Evolutionary conservation across 2,797 vertebrate species (phyloP), one percentile per base, ranked within the genome.

Genomic region (Chanos chanos): DNA sequence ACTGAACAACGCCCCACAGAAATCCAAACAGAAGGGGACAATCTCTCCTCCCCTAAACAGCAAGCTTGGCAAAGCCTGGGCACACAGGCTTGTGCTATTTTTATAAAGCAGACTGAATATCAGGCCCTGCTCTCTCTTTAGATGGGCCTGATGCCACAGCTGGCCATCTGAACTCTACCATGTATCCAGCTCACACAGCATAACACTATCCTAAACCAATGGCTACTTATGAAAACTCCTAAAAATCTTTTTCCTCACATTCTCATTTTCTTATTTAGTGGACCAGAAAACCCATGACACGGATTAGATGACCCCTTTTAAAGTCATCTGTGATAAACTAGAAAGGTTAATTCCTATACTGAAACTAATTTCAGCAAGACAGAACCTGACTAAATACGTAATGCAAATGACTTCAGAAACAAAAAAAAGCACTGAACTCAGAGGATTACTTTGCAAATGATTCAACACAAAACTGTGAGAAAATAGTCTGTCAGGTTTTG

Each of bases 121-220:
- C 10, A 54, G 41, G 37, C 56, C 64, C 53, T 54, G 30, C 58
- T 36, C n/a, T 25, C 56, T 55, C 28, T 12, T 13, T 58, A 50
- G 58, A 59, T 9, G 13, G 58, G 61, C 66, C 74, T 69, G 67
- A 56, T 55, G 33, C 25, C 47, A 36, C 39, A 2, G n/a, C 31
- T 71, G 76, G 24, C 66, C 71, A 76, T 75, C 52, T 78, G 65
- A 72, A 70, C 70, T 37, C 1, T 2, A 9, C n/a, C n/a, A 61
- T 68, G 36, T 53, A 55, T 62, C 54, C 36, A 33, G 48, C 37
- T 40, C 60, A 63, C 16, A n/a, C 55, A 34, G 27, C 51, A 52
- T 50, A 28, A 66, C 25, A 21, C 41, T 28, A 24, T 41, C 53
- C 61, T 53, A n/a, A n/a, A n/a, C n/a, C n/a, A n/a, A 73, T 65